These are phyloP conservation scores for Cynoglossus semilaevis DNA, from an alignment of 2,113 vertebrate species.

Conservation along the genomic window DNA sequence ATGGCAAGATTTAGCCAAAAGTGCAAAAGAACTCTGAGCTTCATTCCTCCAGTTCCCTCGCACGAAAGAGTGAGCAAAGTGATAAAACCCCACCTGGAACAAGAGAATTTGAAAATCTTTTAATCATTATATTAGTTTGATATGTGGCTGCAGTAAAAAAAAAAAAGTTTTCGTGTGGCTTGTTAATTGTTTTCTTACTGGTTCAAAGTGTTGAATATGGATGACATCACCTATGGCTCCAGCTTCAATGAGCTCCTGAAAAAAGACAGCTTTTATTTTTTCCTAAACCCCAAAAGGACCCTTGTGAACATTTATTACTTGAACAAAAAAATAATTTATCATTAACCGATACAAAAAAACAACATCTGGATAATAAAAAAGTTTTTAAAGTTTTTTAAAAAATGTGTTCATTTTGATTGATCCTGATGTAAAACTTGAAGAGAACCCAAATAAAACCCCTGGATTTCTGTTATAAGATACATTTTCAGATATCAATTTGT, in stretches of 20 bases:
- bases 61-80: slow-evolving; percentile 85
- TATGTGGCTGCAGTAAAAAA: no score
- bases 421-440: not conserved
- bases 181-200: slow-evolving; percentile 64
- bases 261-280: no score
- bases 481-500: not conserved
- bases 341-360: no score
- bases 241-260: slow-evolving; percentile 75
- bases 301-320: no score
- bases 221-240: slow-evolving; percentile 78
- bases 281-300: not conserved
- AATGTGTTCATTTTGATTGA: not conserved
- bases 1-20: slow-evolving; percentile 83
- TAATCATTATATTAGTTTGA: no score
- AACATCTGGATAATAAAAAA: no score
- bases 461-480: not conserved
- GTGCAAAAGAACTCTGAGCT: slow-evolving; percentile 79
- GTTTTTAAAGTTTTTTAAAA: no score
- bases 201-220: slow-evolving; percentile 85
- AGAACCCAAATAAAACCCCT: not conserved
- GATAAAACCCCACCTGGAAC: slow-evolving; percentile 81
- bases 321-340: not conserved
- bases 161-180: not conserved
- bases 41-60: slow-evolving; percentile 86
- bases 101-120: slow-evolving; percentile 13